Evolutionary conservation across 2,797 vertebrate species (phyloP), one percentile per base, ranked within the genome.

Genomic region (Gambusia yucatana): DNA sequence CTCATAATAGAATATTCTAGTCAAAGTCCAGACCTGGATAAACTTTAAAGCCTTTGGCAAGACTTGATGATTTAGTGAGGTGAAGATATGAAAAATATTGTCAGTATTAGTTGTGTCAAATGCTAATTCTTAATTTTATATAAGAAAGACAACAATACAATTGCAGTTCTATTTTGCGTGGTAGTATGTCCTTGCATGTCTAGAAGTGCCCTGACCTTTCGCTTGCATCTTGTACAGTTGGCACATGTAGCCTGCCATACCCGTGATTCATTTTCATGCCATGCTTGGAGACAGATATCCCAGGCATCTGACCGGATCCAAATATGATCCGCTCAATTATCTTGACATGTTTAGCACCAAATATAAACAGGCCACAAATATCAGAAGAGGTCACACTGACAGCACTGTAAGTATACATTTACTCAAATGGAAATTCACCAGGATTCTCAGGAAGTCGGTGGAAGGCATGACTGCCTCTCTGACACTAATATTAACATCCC

Each of bases 301-400:
- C 78, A 52, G 67, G 63, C 73, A 70, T 84, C 73, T 77, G 50
- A 82, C 86, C 84, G 61, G 86, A 81, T 89, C 84, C 73, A 89
- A 90, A 92, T 90, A 93, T 91, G 87, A 90, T 85, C 72, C 84
- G 81, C 87, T 89, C 86, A 88, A 93, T 94, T 93, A 93, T 91
- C 78, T 79, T 93, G 91, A 93, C 89, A 92, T 87, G 86, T 90
- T 92, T 93, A 89, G 88, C 87, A 89, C 89, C 89, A 88, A 87
- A 88, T 81, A 89, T 91, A 93, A 93, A 91, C 89, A 89, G 80
- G 83, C 86, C 70, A 84, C 88, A 92, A 88, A 93, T 92, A 92
- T 89, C 88, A 85, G 75, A 88, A 88, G 87, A 92, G 90, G 90
- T 93, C 93, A 93, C 72, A 1, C 78, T 91, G 92, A 92, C 88